Conservation (phyloP, 2,113 vertebrate species). For the Xiphophorus couchianus region DNA sequence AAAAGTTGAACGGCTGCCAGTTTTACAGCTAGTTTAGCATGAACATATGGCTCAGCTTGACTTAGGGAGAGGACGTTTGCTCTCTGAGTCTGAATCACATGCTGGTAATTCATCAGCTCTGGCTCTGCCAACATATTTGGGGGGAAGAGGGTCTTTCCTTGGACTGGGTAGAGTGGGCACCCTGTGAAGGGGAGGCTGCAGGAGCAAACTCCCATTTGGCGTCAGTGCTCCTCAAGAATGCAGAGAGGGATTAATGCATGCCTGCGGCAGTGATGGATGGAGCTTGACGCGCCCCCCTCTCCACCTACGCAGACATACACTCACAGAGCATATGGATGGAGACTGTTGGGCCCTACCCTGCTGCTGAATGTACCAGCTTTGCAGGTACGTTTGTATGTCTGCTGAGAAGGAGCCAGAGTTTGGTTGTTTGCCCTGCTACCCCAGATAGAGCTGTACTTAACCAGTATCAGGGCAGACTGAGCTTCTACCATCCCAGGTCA, state of each 20-base stretch:
- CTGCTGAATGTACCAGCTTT: constrained; percentile 36
- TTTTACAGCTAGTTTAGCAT: constrained; percentile 30
- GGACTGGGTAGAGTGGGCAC: background rate
- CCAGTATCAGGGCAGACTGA: constrained; percentile 18
- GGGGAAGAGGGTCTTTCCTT: constrained; percentile 6
- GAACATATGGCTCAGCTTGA: constrained; percentile 55
- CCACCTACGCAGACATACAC: background rate
- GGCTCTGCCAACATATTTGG: constrained; percentile 9
- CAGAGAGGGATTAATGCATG: constrained; percentile 75
- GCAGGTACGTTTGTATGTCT: constrained; percentile 47
- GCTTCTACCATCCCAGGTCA: constrained; percentile 33
- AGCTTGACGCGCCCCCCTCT: background rate
- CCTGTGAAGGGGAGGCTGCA: constrained; percentile 33
- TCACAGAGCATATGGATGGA: constrained; percentile 57
- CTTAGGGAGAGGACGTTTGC: constrained; percentile 12
- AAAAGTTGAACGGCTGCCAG: constrained; percentile 42
- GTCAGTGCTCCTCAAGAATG: constrained; percentile 79
- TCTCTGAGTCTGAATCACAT: constrained; percentile 13
- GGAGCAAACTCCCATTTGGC: constrained; percentile 53
- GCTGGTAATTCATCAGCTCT: constrained; percentile 2
- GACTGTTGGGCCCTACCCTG: constrained; percentile 35
- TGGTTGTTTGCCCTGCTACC: constrained; percentile 58
- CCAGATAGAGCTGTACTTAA: constrained; percentile 53
- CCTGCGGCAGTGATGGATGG: constrained; percentile 77
- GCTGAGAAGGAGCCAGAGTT: constrained; percentile 53